These are phyloP conservation scores for Nomada goodeniana DNA, from an alignment of 2,888 invertebrate genomes.

Conservation along the genomic window DNA sequence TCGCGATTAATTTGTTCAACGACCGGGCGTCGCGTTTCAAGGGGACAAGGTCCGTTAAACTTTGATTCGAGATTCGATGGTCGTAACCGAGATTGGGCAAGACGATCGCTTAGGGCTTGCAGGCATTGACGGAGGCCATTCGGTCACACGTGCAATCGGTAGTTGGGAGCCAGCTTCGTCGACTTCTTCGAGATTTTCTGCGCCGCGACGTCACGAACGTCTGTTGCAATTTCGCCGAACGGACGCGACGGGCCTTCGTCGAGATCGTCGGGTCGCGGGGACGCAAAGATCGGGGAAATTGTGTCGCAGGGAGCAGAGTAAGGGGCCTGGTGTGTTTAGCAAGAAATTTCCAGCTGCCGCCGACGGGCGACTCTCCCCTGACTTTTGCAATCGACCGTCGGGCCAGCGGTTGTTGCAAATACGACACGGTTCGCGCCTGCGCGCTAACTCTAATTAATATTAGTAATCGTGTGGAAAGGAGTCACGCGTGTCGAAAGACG, in stretches of 20 bases:
- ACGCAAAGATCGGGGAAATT: background rate
- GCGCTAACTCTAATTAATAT: constrained; percentile 42
- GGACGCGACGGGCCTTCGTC: background rate
- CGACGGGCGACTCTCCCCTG: constrained; percentile 37
- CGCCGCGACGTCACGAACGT: background rate
- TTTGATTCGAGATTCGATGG: background rate
- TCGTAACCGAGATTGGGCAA: constrained; percentile 13
- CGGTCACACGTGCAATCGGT: background rate
- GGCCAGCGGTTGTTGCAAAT: constrained; percentile 33
- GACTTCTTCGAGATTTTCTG: background rate
- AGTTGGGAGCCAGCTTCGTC: background rate
- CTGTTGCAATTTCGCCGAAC: constrained; percentile 20
- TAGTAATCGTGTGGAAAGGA: constrained; percentile 38
- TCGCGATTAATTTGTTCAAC: background rate
- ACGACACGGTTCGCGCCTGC: constrained; percentile 1
- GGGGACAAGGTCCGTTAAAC: background rate
- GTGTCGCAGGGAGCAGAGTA: background rate
- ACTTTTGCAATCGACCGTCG: constrained; percentile 37
- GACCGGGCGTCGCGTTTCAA: background rate
- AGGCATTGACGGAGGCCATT: background rate
- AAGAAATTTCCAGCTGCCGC: constrained; percentile 30
- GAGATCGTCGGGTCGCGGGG: background rate
- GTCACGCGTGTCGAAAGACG: constrained; percentile 15
- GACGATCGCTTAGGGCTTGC: background rate
- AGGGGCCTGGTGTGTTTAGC: constrained; percentile 21